These are phyloP conservation scores for Stomorhina lunata DNA, from an alignment of 2,888 invertebrate genomes.

Conservation along the genomic window DNA sequence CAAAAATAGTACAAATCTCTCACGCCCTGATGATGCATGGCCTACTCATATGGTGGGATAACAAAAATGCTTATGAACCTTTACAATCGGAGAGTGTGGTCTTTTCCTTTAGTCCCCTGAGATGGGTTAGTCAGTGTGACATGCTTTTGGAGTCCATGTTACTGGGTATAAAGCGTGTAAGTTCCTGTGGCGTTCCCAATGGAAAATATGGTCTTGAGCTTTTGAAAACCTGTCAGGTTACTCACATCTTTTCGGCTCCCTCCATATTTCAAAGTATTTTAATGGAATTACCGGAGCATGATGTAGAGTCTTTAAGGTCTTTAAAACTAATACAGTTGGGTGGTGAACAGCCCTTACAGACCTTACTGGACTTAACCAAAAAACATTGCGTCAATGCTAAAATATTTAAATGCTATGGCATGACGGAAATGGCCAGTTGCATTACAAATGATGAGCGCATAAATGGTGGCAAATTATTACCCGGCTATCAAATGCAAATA, in stretches of 20 bases:
- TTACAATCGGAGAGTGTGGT: conserved; percentile 31
- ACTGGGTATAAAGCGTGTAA: conserved; percentile 62
- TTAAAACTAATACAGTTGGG: conserved; percentile 56
- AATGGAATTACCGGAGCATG: conserved; percentile 35
- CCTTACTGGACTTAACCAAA: conserved; percentile 28
- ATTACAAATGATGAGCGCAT: conserved; percentile 63
- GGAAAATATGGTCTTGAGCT: conserved; percentile 51
- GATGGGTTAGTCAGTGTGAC: conserved; percentile 68
- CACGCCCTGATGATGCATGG: conserved; percentile 64
- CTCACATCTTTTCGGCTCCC: conserved; percentile 65
- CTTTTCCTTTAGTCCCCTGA: conserved; percentile 64
- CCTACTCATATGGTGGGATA: conserved; percentile 58
- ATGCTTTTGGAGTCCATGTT: conserved; percentile 62
- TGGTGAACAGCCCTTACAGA: conserved; percentile 57
- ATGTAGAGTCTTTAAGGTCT: conserved; percentile 50
- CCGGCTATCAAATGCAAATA: conserved; percentile 65
- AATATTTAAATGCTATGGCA: conserved; percentile 64
- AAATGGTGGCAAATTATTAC: conserved; percentile 58
- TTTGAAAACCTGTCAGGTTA: conserved; percentile 43
- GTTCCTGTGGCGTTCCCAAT: conserved; percentile 32
- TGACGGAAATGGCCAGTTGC: conserved; percentile 63
- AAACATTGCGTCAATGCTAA: conserved; percentile 55
- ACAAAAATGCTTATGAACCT: conserved; percentile 16
- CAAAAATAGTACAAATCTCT: conserved; percentile 61
- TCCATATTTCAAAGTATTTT: conserved; percentile 54